A percentile compares a stretch with the other conserved stretches of the same genome.
These are phyloP conservation scores for Pachyuromys duprasi DNA, from an alignment of 2,797 vertebrate species.

Conservation along the genomic window DNA sequence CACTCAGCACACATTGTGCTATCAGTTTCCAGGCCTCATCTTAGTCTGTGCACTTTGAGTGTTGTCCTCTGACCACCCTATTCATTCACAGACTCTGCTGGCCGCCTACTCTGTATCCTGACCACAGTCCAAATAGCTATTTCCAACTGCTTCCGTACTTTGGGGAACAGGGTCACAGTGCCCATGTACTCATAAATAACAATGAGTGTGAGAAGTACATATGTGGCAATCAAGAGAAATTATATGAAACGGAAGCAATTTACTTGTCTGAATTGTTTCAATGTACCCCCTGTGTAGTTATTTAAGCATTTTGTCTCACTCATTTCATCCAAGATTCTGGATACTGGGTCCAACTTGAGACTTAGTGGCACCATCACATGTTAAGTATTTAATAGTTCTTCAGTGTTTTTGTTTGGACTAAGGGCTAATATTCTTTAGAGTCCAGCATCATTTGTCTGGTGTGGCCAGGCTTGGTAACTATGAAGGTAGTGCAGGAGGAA, in stretches of 20 bases:
- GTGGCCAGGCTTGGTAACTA: slow-evolving; percentile 53
- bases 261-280: not conserved
- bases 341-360: slow-evolving; percentile 54
- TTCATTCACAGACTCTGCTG: not conserved
- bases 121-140: not conserved
- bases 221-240: not conserved
- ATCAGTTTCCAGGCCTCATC: not conserved
- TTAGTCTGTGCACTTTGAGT: not conserved
- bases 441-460: slow-evolving; percentile 54
- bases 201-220: slow-evolving; percentile 6
- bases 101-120: not conserved
- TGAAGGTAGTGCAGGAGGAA: slow-evolving; percentile 62
- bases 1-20: not conserved
- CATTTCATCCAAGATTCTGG: not conserved
- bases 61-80: not conserved
- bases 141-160: not conserved
- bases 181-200: slow-evolving; percentile 16
- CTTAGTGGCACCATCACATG: slow-evolving; percentile 47
- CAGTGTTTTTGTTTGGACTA: slow-evolving; percentile 58
- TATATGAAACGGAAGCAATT: slow-evolving; percentile 33
- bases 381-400: slow-evolving; percentile 60
- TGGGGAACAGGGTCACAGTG: not conserved
- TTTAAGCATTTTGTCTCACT: slow-evolving; percentile 40
- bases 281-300: not conserved
- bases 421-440: slow-evolving; percentile 60